Evolutionary conservation across 2,888 invertebrate genomes (phyloP), one percentile per base, ranked within the genome.

Genomic region (Polia nebulosa): DNA sequence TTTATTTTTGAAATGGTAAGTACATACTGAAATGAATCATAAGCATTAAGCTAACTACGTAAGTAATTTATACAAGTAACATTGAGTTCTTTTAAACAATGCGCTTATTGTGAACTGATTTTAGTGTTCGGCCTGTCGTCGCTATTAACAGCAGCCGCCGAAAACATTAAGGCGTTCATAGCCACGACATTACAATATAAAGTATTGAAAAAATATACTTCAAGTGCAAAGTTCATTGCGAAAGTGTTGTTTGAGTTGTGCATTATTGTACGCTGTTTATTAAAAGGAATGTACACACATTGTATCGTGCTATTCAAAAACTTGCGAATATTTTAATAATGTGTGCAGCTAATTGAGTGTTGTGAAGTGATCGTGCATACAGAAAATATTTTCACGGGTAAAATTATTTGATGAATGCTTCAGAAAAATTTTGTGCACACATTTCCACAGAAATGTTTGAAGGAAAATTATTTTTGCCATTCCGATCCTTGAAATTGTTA

Each of bases 41-140:
- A 75, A 25, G 29, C 47, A 41, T 64, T 56, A 27, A 52, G 25
- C 32, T 32, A 25, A 53, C 44, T 45, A n/a, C n/a, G n/a, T n/a
- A n/a, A n/a, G n/a, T n/a, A 52, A 53, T 45, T 55, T 62, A 72
- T 53, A 52, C 32, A 63, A 53, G 32, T 62, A 62, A 27, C 52
- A 53, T 27, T 47, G 45, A n/a, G 55, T 71, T 61, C 22, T 52
- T 61, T 55, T 75, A 59, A 79, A 79, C 78, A 78, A 78, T 78
- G 76, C 29, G 25, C 29, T 66, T 76, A 80, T 78, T 78, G 80
- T 71, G 25, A 57, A 66, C 34, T 45, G 58, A 79, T 75, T 71
- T 78, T 79, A 79, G 65, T 78, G 49, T 55, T 52, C 61, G 29
- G 15, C n/a, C 47, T 36, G 71, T 64, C 76, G 51, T 58, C 45